Conservation (phyloP, 2,888 invertebrate species). For the Xylota sylvarum region DNA sequence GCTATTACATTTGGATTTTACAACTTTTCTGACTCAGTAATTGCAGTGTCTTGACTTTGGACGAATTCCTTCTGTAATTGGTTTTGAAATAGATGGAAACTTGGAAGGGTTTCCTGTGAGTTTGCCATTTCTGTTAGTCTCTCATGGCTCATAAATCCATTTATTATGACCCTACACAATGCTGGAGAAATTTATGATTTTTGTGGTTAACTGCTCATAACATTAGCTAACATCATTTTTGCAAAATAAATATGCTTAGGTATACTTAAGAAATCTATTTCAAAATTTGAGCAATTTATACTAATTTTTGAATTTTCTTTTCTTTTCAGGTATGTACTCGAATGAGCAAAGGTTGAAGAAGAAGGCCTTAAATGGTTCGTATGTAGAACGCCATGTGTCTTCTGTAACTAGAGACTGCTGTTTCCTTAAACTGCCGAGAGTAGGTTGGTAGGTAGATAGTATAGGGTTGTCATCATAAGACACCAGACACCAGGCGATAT, state of each 20-base stretch:
- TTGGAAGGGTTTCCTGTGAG: background rate
- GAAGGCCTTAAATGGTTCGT: background rate
- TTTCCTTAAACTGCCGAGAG: too few species aligned
- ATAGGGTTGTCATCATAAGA: too few species aligned
- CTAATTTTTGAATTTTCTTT: slow-evolving; percentile 12
- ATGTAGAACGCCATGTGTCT: too few species aligned
- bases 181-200: background rate
- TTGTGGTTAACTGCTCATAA: slow-evolving; percentile 6
- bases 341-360: background rate
- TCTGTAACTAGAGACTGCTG: too few species aligned
- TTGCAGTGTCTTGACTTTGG: slow-evolving; percentile 10
- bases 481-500: too few species aligned
- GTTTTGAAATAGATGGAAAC: slow-evolving; percentile 20
- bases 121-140: background rate
- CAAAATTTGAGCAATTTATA: background rate
- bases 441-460: too few species aligned
- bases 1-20: background rate
- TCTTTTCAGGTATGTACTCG: slow-evolving; percentile 19
- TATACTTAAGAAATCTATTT: background rate
- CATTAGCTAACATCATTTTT: background rate
- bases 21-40: slow-evolving; percentile 20
- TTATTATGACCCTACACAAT: background rate
- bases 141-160: slow-evolving; percentile 27
- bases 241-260: background rate
- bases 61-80: slow-evolving; percentile 38